A percentile compares a stretch with the other conserved stretches of the same genome.
These are phyloP conservation scores for Acrocephalus scirpaceus DNA, from an alignment of 2,797 vertebrate genomes.

Conservation along the genomic window DNA sequence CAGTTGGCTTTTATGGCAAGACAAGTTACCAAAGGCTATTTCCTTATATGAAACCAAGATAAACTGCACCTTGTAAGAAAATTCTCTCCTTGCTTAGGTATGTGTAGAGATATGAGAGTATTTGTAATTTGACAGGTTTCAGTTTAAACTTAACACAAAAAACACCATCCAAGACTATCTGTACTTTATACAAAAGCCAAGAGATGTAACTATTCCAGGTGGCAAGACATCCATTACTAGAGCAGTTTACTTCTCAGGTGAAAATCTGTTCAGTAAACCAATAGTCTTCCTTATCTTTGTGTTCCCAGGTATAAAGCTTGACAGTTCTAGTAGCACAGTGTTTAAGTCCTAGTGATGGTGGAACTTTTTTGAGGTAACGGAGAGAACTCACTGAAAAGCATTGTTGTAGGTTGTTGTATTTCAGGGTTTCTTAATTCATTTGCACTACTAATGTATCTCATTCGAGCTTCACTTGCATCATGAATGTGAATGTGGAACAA, in stretches of 20 bases:
- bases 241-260: not conserved
- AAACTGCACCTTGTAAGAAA: not conserved
- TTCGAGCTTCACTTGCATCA: not conserved
- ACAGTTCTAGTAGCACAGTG: not conserved
- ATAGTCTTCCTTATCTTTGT: not conserved
- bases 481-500: not conserved
- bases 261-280: not conserved
- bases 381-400: not conserved
- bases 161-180: not conserved
- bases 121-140: not conserved
- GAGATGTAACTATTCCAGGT: not conserved
- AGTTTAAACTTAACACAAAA: not conserved
- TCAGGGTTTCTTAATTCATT: not conserved
- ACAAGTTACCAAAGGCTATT: not conserved
- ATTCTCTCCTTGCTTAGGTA: not conserved
- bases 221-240: not conserved
- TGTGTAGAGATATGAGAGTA: not conserved
- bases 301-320: not conserved
- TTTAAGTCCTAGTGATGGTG: not conserved
- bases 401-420: not conserved
- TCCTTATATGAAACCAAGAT: not conserved
- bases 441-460: not conserved
- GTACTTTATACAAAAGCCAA: not conserved
- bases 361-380: not conserved
- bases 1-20: not conserved